Evolutionary conservation across 2,797 vertebrate genomes (phyloP), one percentile per base, ranked within the genome.

Genomic region (Fistularia commersonii): DNA sequence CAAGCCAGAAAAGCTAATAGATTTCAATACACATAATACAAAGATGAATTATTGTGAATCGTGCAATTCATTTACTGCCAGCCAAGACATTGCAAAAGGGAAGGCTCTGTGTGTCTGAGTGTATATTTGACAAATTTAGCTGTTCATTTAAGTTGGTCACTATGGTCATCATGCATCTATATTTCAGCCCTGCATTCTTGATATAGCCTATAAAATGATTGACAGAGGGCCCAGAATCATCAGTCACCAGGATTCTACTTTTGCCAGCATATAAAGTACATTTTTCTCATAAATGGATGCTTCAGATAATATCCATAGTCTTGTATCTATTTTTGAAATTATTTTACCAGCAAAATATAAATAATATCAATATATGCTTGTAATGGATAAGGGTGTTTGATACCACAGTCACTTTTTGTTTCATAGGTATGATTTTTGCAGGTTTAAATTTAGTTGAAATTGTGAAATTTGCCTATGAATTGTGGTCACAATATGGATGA

Each of bases 1-100:
- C 32, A 66, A 32, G 23, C 41, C 64, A 61, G 69, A 62, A 76
- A 63, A 67, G 62, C 61, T 68, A 85, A 78, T 79, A 62, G 72
- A 72, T 80, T 77, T 74, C 51, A 58, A 60, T 66, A 61, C 53
- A 55, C 64, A 56, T 37, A 45, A 63, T 57, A 51, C 51, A 33
- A 52, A 57, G 48, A 39, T 3, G 41, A 69, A 49, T 32, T 8
- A 53, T 65, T 57, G 62, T 54, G 50, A 69, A 44, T 53, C 57
- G 39, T 68, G 49, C 32, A 52, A 52, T 73, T 81, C 63, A 38
- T 51, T 57, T 79, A 62, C 61, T 63, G 45, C 46, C 48, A 51
- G 40, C 57, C 36, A 52, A 60, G 45, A 15, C 61, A 54, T 14
- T 46, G 11, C 48, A 51, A 68, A 57, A 69, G 50, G 15, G 35